phyloP scores from a whole-genome alignment of 2,888 invertebrate genomes.

The Microctonus brassicae region DNA sequence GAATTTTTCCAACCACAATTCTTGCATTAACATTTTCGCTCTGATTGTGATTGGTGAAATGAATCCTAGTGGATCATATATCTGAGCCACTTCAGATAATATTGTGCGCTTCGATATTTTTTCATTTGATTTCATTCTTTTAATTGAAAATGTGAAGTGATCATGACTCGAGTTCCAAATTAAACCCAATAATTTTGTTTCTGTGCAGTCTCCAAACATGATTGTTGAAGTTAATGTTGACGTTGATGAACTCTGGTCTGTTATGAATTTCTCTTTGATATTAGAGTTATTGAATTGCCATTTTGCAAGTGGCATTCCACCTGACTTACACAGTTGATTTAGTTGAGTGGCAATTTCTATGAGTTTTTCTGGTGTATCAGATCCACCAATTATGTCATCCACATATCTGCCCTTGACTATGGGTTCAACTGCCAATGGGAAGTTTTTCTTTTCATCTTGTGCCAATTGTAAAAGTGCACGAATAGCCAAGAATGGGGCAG shows the following conservation, averaged over 20 bases:
- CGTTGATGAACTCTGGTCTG: no score
- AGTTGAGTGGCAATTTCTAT: background rate
- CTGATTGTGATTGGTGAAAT: background rate
- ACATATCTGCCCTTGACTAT: background rate
- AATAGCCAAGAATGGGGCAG: background rate
- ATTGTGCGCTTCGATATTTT: background rate
- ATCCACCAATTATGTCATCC: slow-evolving; percentile 36
- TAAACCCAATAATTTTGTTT: background rate
- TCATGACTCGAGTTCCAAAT: background rate
- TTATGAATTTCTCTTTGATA: background rate
- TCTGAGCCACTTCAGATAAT: background rate
- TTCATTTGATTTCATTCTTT: no score
- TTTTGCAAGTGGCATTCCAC: slow-evolving; percentile 34
- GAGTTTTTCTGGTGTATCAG: background rate
- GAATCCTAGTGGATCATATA: background rate
- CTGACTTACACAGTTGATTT: slow-evolving; percentile 21
- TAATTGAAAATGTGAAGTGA: background rate
- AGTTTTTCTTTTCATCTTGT: background rate
- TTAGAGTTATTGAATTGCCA: background rate
- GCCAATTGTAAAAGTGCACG: background rate
- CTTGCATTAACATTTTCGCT: background rate
- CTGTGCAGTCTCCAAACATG: background rate
- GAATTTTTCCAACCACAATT: background rate
- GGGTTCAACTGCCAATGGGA: slow-evolving; percentile 23
- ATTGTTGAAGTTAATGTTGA: no score